phyloP scores from a whole-genome alignment of 2,797 vertebrate genomes.

The Fratercula arctica region DNA sequence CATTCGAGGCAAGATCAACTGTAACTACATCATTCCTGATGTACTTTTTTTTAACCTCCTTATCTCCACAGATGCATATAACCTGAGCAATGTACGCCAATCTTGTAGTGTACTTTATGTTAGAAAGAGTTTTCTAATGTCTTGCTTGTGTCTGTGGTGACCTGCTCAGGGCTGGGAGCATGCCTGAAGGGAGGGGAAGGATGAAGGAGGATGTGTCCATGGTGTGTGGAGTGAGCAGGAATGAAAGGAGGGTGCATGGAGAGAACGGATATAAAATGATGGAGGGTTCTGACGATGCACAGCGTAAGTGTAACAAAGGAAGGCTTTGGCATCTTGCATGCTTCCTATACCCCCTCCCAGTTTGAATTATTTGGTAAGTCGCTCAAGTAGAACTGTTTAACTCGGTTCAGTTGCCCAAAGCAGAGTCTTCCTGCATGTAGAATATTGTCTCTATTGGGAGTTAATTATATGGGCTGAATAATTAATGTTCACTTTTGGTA shows the following conservation, averaged over 20 bases:
- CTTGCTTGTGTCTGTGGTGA: neutral
- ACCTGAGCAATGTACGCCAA: accelerated
- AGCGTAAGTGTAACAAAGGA: accelerated
- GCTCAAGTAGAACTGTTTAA: neutral
- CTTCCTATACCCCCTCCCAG: neutral
- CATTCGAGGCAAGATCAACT: neutral
- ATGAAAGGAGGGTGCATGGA: neutral
- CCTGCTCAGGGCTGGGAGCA: neutral
- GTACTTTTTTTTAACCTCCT: neutral
- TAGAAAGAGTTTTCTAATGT: neutral
- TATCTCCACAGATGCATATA: accelerated
- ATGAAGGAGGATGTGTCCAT: neutral
- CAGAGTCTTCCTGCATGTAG: conserved; percentile 42
- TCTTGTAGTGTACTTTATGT: neutral
- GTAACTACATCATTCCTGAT: neutral
- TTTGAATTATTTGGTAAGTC: neutral
- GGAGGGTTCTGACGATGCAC: neutral
- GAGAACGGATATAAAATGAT: neutral
- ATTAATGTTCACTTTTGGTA: conserved; percentile 46
- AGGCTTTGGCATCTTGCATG: neutral
- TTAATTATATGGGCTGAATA: conserved; percentile 66
- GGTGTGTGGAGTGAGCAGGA: neutral
- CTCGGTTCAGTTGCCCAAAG: conserved; percentile 2
- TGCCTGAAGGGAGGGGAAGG: neutral
- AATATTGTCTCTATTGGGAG: conserved; percentile 53